Evolutionary conservation across 2,797 vertebrate genomes (phyloP).

Genomic region (Ctenopoma kingsleyae): DNA sequence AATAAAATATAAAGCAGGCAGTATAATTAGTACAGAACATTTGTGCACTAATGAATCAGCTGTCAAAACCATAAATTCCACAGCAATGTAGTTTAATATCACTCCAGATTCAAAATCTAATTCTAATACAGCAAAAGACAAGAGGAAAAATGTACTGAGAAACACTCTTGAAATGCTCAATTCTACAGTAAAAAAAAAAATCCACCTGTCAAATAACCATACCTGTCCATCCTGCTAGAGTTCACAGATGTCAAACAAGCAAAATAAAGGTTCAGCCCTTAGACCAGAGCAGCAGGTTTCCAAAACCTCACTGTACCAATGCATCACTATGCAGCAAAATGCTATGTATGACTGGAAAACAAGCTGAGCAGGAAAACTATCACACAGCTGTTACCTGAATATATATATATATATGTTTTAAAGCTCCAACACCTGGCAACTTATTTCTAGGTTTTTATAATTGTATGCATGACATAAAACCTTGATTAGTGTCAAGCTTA

Average conservation of each 20-base stretch:
- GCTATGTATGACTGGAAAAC: constrained; percentile 31
- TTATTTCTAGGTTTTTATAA: constrained; percentile 40
- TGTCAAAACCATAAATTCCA: constrained; percentile 71
- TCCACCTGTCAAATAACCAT: constrained; percentile 41
- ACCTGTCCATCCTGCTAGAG: constrained; percentile 36
- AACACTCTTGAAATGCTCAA: constrained; percentile 14
- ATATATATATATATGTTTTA: constrained; percentile 42
- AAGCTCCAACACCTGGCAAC: constrained; percentile 58
- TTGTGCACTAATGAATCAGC: constrained; percentile 72
- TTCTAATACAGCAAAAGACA: constrained; percentile 57
- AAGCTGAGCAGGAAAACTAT: constrained; percentile 28
- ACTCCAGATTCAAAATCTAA: constrained; percentile 60
- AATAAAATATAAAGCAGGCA: constrained; percentile 81
- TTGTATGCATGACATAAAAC: constrained; percentile 40
- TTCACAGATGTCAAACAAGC: constrained; percentile 61
- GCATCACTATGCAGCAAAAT: constrained; percentile 29
- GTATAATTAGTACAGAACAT: constrained; percentile 68
- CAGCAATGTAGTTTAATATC: constrained; percentile 74
- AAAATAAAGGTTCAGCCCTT: constrained; percentile 36
- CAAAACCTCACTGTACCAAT: constrained; percentile 40
- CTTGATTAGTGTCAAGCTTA: constrained; percentile 55
- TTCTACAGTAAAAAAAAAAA: constrained; percentile 38
- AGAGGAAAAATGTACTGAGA: constrained; percentile 19
- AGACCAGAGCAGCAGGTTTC: constrained; percentile 46
- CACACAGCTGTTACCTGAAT: constrained; percentile 37